phyloP scores from a whole-genome alignment of 2,113 vertebrate species.

The Gyps fulvus region DNA sequence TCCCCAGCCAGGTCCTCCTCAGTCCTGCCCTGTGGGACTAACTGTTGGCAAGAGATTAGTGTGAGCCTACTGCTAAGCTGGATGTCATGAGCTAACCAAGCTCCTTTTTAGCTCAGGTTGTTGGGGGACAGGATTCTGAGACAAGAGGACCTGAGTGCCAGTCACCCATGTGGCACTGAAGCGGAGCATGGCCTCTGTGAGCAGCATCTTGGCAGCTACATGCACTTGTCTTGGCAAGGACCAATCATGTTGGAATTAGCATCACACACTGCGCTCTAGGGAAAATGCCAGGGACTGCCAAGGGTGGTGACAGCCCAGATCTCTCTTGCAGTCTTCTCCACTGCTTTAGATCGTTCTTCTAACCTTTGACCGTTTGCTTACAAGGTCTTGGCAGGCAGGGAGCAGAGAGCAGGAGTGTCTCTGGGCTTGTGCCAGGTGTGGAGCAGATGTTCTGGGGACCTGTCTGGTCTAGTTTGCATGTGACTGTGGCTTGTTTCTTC shows the following conservation, averaged over 20 bases:
- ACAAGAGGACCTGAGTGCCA: background rate
- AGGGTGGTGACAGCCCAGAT: background rate
- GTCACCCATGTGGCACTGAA: accelerated
- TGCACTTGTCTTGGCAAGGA: background rate
- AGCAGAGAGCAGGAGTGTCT: background rate
- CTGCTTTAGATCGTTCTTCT: background rate
- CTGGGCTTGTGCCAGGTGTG: background rate
- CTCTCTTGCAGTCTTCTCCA: accelerated
- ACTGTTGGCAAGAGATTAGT: background rate
- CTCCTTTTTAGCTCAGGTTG: background rate
- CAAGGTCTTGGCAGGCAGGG: background rate
- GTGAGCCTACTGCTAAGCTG: background rate
- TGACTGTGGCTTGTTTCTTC: background rate
- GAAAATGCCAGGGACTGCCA: background rate
- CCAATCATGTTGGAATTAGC: accelerated
- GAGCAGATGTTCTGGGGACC: conserved; percentile 8
- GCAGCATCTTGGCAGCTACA: background rate
- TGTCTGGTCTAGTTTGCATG: background rate
- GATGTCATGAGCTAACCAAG: background rate
- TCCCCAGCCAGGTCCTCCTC: background rate
- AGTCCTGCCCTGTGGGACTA: background rate
- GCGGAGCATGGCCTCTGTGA: accelerated
- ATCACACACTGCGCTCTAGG: accelerated
- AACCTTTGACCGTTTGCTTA: background rate
- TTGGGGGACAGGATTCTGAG: background rate